A percentile compares a stretch with the other conserved stretches of the same genome.
phyloP scores from a whole-genome alignment of 2,888 invertebrate genomes.

The Callosobruchus maculatus region DNA sequence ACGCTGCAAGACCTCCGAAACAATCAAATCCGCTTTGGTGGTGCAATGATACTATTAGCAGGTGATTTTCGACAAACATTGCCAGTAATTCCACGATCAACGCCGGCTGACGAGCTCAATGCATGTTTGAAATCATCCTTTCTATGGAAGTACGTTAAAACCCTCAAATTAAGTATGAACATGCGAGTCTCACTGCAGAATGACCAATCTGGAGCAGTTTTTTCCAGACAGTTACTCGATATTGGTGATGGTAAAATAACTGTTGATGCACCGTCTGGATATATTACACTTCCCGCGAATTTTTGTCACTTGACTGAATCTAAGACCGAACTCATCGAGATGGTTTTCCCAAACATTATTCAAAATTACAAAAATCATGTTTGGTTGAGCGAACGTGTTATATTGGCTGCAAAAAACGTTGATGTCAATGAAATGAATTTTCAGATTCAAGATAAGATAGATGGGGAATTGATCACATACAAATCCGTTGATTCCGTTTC shows the following conservation, averaged over 20 bases:
- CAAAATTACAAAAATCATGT: constrained; percentile 3
- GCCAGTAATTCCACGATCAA: constrained; percentile 31
- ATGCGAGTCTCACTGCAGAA: constrained; percentile 31
- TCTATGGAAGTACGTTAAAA: constrained; percentile 31
- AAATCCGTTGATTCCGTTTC: constrained; percentile 1
- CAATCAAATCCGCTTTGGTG: constrained; percentile 2
- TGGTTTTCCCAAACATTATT: constrained; percentile 33
- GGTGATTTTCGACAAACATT: constrained; percentile 10
- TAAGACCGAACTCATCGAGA: constrained; percentile 30
- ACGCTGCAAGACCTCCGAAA: neutral
- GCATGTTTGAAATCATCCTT: constrained; percentile 35
- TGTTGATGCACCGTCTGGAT: constrained; percentile 27
- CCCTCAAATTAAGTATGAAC: constrained; percentile 27
- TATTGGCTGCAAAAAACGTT: constrained; percentile 5
- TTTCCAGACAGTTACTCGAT: constrained; percentile 31
- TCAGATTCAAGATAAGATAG: neutral
- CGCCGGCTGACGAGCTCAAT: constrained; percentile 37
- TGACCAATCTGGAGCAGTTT: constrained; percentile 27
- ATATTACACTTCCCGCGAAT: constrained; percentile 30
- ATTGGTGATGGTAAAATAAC: constrained; percentile 33
- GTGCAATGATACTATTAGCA: neutral
- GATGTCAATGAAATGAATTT: no score
- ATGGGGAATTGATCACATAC: neutral
- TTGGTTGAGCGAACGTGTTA: neutral
- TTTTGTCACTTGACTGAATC: constrained; percentile 22